Evolutionary conservation across 2,888 invertebrate species (phyloP).

Genomic region (Ormyrus pomaceus): DNA sequence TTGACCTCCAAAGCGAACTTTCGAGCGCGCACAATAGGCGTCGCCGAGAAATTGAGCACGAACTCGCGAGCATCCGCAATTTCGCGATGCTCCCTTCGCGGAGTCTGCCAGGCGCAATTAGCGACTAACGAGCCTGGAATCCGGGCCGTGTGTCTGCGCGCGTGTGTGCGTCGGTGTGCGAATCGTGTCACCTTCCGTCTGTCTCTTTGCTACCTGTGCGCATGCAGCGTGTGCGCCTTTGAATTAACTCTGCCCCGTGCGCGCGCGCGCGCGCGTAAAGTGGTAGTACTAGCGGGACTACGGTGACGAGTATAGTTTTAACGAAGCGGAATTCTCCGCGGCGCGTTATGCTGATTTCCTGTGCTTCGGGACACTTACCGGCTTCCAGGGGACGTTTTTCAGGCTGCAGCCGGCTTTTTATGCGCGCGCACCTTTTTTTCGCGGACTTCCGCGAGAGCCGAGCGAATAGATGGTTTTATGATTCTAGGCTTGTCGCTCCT

Average conservation of each 20-base stretch:
- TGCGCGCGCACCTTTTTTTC: too few relatives aligned
- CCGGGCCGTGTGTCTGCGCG: constrained; percentile 11
- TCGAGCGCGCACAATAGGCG: constrained; percentile 21
- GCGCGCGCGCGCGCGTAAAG: neutral
- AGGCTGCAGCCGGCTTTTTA: too few relatives aligned
- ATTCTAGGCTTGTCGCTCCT: too few relatives aligned
- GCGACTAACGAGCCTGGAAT: constrained; percentile 53
- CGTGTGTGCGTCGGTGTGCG: neutral
- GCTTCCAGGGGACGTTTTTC: too few relatives aligned
- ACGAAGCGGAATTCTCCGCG: constrained; percentile 28
- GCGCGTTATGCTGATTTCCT: too few relatives aligned
- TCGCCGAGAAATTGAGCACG: constrained; percentile 37
- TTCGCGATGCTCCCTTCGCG: constrained; percentile 41
- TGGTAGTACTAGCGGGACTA: neutral
- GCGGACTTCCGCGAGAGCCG: too few relatives aligned
- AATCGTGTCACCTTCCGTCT: constrained; percentile 8
- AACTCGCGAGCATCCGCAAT: constrained; percentile 52
- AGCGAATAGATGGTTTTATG: too few relatives aligned
- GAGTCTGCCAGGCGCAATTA: constrained; percentile 47
- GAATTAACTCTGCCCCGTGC: constrained; percentile 22
- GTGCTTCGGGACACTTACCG: neutral
- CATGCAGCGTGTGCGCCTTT: neutral
- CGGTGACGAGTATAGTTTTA: constrained; percentile 16
- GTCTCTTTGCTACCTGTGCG: constrained; percentile 15
- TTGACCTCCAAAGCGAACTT: neutral